These are phyloP conservation scores for Conus canariensis DNA, from an alignment of 2,888 invertebrate genomes.

Conservation along the genomic window DNA sequence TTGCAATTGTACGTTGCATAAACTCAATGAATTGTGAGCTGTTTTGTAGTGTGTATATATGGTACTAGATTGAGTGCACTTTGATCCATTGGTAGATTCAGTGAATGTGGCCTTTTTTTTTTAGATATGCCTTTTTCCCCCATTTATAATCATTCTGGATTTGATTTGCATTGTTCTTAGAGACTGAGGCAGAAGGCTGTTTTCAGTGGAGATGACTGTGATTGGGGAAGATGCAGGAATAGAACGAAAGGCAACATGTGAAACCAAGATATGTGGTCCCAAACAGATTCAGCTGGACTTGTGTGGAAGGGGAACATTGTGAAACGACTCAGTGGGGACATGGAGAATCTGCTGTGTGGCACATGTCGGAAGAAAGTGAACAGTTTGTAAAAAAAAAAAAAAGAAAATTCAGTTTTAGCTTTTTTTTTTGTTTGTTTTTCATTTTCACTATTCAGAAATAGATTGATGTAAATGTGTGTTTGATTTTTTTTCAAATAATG, in stretches of 20 bases:
- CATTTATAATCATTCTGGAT: not conserved
- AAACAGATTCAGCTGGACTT: not conserved
- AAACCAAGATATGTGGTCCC: not conserved
- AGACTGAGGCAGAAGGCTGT: not conserved
- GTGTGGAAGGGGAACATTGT: not conserved
- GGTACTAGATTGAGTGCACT: not conserved
- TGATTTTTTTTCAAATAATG: no score
- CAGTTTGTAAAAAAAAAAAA: no score
- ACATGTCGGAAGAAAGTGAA: no score
- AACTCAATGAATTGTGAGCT: not conserved
- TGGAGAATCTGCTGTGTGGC: not conserved
- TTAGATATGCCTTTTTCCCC: not conserved
- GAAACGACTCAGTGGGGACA: not conserved
- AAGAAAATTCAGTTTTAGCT: no score
- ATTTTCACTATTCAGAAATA: no score
- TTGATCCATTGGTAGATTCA: not conserved
- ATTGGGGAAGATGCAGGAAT: not conserved
- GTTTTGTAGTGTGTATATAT: not conserved
- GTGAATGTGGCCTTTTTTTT: not conserved
- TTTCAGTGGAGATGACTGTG: not conserved
- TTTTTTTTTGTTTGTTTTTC: no score
- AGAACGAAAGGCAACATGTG: not conserved
- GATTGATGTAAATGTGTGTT: no score
- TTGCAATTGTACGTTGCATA: not conserved
- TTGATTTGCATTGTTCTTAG: not conserved